Evolutionary conservation across 2,113 vertebrate species (phyloP).

Genomic region (Aegithalos caudatus): DNA sequence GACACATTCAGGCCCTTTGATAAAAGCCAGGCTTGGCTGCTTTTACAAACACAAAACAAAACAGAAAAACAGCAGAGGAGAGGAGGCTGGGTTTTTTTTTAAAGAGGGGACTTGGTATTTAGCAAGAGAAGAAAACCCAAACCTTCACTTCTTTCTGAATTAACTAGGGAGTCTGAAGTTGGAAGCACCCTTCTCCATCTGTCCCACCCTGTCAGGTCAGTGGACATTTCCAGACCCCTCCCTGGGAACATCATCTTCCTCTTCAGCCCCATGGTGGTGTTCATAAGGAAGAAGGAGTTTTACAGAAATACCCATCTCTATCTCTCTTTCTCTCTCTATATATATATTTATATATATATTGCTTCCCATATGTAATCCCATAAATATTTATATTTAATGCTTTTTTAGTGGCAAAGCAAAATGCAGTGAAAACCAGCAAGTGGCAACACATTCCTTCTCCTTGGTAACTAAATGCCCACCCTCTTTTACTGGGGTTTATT

Average conservation of each 20-base stretch:
- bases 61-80: neutral
- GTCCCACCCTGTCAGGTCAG: neutral
- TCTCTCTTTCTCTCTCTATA: neutral
- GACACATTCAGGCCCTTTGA: slow-evolving; percentile 31
- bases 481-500: neutral
- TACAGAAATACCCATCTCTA: neutral
- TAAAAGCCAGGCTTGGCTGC: slow-evolving; percentile 30
- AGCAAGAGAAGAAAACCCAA: neutral
- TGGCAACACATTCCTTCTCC: neutral
- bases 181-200: neutral
- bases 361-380: neutral
- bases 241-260: neutral
- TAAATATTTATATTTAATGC: neutral
- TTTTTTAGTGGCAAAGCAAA: neutral
- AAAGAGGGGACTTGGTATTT: neutral
- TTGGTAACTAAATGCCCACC: neutral
- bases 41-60: neutral
- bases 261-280: neutral
- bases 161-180: neutral
- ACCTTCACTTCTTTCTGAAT: neutral
- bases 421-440: neutral
- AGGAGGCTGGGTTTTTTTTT: neutral
- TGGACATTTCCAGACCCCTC: neutral
- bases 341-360: neutral
- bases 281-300: neutral